Conservation (phyloP, 2,888 invertebrate species). For the Acanthosepion pharaonis region DNA sequence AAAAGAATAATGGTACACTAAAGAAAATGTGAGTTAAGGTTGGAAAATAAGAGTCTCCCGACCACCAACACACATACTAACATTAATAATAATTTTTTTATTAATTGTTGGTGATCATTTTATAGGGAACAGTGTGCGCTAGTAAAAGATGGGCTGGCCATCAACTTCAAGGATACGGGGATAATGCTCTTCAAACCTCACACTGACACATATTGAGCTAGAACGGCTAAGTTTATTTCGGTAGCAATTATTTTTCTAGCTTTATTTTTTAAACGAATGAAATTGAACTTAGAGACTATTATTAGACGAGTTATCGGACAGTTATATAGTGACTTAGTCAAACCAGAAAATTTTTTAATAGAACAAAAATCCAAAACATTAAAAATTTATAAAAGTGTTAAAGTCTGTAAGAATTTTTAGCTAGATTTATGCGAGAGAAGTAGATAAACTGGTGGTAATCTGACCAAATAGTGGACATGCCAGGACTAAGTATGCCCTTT, state of each 20-base stretch:
- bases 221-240: not conserved
- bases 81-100: not conserved
- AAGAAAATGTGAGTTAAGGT: not conserved
- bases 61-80: not conserved
- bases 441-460: not conserved
- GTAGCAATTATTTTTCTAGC: not conserved
- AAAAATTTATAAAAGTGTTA: not conserved
- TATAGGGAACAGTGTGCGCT: not conserved
- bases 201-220: not conserved
- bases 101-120: not conserved
- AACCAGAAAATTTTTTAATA: too few relatives aligned
- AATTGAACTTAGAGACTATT: too few relatives aligned
- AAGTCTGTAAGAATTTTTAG: not conserved
- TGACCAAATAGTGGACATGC: not conserved
- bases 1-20: not conserved
- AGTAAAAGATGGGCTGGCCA: constrained; percentile 1
- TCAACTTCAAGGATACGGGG: not conserved
- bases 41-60: not conserved
- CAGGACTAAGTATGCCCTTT: not conserved
- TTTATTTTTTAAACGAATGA: not conserved
- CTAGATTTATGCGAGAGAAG: too few relatives aligned
- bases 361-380: too few relatives aligned
- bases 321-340: too few relatives aligned
- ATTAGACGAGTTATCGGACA: too few relatives aligned
- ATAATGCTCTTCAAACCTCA: not conserved